Percentiles rank a stretch among this genome's conserved stretches.
phyloP scores from a whole-genome alignment of 2,113 vertebrate species.

The Ranitomeya imitator region DNA sequence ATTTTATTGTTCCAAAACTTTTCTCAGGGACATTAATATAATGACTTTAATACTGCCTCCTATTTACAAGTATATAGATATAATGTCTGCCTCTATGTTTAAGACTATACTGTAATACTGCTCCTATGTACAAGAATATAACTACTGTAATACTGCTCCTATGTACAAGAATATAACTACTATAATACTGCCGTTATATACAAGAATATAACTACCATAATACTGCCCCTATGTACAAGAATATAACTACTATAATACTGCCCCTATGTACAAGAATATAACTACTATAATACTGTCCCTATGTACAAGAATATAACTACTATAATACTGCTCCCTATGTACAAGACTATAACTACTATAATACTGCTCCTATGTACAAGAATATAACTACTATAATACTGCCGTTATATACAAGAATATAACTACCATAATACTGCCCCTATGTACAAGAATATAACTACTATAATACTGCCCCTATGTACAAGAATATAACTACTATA shows the following conservation, averaged over 20 bases:
- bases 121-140: not conserved
- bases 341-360: not conserved
- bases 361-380: too few species aligned
- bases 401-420: too few species aligned
- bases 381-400: too few species aligned
- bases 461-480: too few species aligned
- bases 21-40: not conserved
- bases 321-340: not conserved
- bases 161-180: conserved; percentile 16
- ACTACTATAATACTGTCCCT: too few species aligned
- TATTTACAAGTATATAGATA: not conserved
- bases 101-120: not conserved
- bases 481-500: too few species aligned
- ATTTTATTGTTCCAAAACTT: not conserved
- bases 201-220: conserved; percentile 8
- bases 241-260: too few species aligned
- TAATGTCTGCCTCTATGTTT: not conserved
- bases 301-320: not conserved
- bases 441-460: too few species aligned
- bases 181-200: conserved; percentile 3
- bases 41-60: not conserved
- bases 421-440: too few species aligned
- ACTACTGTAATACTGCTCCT: not conserved
- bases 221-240: not conserved
- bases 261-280: too few species aligned